Conservation (phyloP, 2,888 invertebrate genomes). For the Antitype chi region DNA sequence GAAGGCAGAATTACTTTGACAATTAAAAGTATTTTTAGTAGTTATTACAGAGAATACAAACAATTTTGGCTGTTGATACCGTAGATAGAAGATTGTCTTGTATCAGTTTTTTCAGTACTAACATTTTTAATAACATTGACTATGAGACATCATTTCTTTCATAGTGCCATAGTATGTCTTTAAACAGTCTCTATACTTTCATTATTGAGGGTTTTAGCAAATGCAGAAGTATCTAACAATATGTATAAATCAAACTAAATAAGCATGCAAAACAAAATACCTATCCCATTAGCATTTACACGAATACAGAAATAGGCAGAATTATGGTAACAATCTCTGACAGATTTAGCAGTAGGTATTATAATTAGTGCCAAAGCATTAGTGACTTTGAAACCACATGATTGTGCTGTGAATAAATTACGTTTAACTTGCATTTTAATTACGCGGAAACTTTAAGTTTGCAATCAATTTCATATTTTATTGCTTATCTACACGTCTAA, state of each 20-base stretch:
- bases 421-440: constrained; percentile 8
- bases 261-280: constrained; percentile 17
- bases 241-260: constrained; percentile 19
- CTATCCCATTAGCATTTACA: constrained; percentile 29
- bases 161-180: no score
- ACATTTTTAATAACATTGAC: no score
- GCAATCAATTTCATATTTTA: not conserved
- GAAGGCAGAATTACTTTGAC: no score
- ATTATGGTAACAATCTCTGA: not conserved
- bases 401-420: constrained; percentile 25
- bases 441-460: not conserved
- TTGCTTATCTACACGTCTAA: no score
- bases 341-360: constrained; percentile 14
- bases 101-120: no score
- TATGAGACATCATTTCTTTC: no score
- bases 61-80: no score
- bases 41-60: no score
- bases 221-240: not conserved
- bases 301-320: constrained; percentile 12
- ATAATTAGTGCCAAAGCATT: constrained; percentile 30
- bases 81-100: no score
- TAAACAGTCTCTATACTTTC: no score
- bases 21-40: no score
- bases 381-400: constrained; percentile 27
- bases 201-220: not conserved